Base-by-base conservation (phyloP, 1,140 invertebrate species). In the Phthorimaea operculella region DNA sequence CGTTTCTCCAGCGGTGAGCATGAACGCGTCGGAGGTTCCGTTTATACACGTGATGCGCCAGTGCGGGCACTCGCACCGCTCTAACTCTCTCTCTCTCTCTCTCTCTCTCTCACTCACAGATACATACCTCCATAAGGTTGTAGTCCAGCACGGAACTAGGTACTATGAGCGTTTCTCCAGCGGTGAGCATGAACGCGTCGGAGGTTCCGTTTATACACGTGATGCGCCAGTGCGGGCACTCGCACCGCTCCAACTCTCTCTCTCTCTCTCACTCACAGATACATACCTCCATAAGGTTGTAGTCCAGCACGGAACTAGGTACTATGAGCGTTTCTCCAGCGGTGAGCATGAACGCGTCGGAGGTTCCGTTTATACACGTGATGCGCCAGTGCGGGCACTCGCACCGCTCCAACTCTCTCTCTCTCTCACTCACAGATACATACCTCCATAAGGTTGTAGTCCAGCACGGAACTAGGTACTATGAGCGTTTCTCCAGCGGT, bases 271-370 rank as follows among this genome's bases (percentile, higher is more conserved):
- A n/a, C n/a, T n/a, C n/a, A n/a, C n/a, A n/a, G n/a, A n/a, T n/a
- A n/a, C n/a, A n/a, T n/a, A 28, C 21, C 65, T 92, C 90, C 57
- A 88, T 85, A 55, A 96, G 85, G 53, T 94, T 90, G 68, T 86
- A 90, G 68, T 97, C 93, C 0, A 91, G 87, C n/a, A 96, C 89
- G 42, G 90, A 90, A 62, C 88, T 88, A 33, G 95, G 95, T 57
- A 97, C 93, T 59, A 97, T 92, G 62, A 97, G 87, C 59, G 91
- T 92, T 70, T 94, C 83, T 3, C 82, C 79, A 0, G 79, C 82
- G 0, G 79, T 82, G 48, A 79, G 51, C 80, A 79, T 86, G 57
- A 86, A 86, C 0, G 77, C 79, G 33, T 86, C 85, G 0, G 79
- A 79, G 0, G 83, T 84, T 2, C 75, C 81, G 52, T 86, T 86